Conservation (phyloP, 2,113 vertebrate genomes). For the Myanophis thanlyinensis region DNA sequence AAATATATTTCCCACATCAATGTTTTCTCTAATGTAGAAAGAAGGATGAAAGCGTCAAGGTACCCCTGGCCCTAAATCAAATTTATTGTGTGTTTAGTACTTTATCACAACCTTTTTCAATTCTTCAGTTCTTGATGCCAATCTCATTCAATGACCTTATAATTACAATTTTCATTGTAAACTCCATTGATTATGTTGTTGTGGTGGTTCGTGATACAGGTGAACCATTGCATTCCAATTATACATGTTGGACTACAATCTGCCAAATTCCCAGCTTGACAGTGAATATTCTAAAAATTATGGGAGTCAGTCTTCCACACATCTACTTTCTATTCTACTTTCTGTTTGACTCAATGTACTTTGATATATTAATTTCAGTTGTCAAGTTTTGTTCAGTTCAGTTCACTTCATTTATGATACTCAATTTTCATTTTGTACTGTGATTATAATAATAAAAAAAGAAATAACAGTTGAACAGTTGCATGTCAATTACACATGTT, state of each 20-base stretch:
- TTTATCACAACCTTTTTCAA: not conserved
- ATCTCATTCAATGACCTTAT: not conserved
- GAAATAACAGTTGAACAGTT: constrained; percentile 4
- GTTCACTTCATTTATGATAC: not conserved
- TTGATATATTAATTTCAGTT: constrained; percentile 14
- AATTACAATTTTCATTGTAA: not conserved
- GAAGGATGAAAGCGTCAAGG: not conserved
- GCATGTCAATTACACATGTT: constrained; percentile 17
- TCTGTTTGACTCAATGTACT: not conserved
- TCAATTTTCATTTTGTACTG: not conserved
- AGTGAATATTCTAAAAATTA: not conserved
- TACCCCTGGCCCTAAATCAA: not conserved
- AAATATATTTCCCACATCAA: not conserved
- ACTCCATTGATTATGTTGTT: not conserved
- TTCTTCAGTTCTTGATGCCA: not conserved
- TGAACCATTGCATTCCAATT: not conserved
- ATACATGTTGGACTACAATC: not conserved
- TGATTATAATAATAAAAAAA: constrained; percentile 20
- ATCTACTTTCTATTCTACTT: not conserved
- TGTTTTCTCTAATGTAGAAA: not conserved
- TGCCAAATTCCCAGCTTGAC: not conserved
- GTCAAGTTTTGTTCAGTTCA: constrained; percentile 14
- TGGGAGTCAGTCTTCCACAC: not conserved
- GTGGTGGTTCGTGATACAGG: not conserved
- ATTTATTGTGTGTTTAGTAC: not conserved